A percentile compares a stretch with the other conserved stretches of the same genome.
These are phyloP conservation scores for Callitettix versicolor DNA, from an alignment of 1,140 invertebrate species.

Conservation along the genomic window DNA sequence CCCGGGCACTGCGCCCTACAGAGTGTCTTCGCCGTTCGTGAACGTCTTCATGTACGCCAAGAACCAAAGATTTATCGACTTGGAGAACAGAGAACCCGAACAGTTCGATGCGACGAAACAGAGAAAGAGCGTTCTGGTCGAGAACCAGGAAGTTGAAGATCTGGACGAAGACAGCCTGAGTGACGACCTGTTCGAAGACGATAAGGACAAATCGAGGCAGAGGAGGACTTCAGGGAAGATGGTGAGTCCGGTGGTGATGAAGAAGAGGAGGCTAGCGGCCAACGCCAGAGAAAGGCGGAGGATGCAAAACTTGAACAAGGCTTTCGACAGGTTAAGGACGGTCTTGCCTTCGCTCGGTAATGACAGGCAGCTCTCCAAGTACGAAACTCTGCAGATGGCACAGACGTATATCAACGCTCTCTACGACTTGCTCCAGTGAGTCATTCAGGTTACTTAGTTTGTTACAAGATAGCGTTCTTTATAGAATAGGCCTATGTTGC, in stretches of 20 bases:
- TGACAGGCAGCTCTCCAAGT: conserved; percentile 88
- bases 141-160: conserved; percentile 8
- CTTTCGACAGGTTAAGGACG: conserved; percentile 79
- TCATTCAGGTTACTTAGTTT: no score
- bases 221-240: conserved; percentile 35
- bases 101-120: neutral
- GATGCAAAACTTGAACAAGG: conserved; percentile 91
- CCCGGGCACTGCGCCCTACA: conserved; percentile 6
- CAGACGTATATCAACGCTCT: conserved; percentile 89
- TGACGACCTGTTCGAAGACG: conserved; percentile 24
- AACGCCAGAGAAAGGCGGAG: conserved; percentile 84
- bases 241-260: conserved; percentile 64
- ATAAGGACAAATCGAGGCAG: conserved; percentile 13
- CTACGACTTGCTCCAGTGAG: conserved; percentile 66
- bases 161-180: conserved; percentile 15
- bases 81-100: neutral
- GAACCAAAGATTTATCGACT: neutral
- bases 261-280: conserved; percentile 75
- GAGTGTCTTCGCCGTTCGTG: conserved; percentile 4
- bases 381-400: conserved; percentile 95
- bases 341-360: conserved; percentile 84
- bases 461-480: no score
- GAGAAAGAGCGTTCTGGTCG: conserved; percentile 5
- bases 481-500: no score
- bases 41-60: conserved; percentile 13